Percentiles rank a stretch among this genome's conserved stretches.
Conservation (phyloP, 1,140 invertebrate species). For the Magallana angulata region DNA sequence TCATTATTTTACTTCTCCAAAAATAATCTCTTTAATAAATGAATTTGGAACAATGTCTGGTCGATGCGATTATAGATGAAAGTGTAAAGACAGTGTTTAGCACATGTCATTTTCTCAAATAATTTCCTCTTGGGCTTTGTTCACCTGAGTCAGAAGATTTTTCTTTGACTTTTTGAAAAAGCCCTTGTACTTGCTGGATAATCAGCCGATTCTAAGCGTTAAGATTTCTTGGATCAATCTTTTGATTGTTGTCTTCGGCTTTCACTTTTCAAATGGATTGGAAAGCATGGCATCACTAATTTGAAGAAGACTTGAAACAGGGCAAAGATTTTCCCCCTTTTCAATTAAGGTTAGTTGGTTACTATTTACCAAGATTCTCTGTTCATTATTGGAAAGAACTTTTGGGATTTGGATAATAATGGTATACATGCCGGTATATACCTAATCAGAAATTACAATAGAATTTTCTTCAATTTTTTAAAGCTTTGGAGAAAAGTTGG, state of each 20-base stretch:
- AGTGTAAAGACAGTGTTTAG: background rate
- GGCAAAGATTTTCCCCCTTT: background rate
- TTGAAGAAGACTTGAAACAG: background rate
- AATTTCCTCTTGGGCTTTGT: background rate
- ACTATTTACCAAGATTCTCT: background rate
- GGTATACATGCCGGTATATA: too few relatives aligned
- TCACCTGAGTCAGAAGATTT: background rate
- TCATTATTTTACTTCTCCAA: too few relatives aligned
- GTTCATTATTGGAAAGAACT: background rate
- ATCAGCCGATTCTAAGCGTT: constrained; percentile 4
- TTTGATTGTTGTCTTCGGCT: background rate
- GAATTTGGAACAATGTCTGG: background rate
- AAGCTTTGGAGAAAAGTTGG: too few relatives aligned
- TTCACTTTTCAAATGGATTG: background rate
- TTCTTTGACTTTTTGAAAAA: background rate
- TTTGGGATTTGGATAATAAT: too few relatives aligned
- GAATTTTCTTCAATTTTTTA: too few relatives aligned
- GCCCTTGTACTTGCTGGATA: background rate
- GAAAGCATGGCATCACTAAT: background rate
- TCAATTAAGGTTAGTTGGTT: background rate
- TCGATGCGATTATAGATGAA: background rate
- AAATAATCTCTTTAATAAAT: background rate
- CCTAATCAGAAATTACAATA: too few relatives aligned
- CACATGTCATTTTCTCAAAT: constrained; percentile 34
- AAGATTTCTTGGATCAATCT: background rate